Conservation (phyloP, 1,140 invertebrate species). For the Drosophila sechellia region DNA sequence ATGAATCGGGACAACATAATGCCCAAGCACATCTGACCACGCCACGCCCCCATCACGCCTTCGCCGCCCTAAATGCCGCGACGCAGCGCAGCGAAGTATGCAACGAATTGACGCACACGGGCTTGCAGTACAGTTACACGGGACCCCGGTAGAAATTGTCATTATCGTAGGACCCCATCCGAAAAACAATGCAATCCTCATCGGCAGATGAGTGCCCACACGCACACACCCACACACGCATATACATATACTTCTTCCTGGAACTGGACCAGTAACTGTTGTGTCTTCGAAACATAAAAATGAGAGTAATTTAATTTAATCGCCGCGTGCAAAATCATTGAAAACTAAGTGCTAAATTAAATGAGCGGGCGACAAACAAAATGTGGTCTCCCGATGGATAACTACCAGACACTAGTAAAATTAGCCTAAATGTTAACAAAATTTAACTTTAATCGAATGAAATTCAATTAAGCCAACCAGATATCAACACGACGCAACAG, state of each 20-base stretch:
- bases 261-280: conserved; percentile 85
- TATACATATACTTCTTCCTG: conserved; percentile 78
- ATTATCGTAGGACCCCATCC: conserved; percentile 10
- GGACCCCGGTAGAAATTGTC: conserved; percentile 62
- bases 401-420: conserved; percentile 66
- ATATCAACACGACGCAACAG: conserved; percentile 27
- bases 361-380: conserved; percentile 3
- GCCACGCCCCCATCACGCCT: conserved; percentile 66
- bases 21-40: conserved; percentile 36
- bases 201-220: conserved; percentile 15
- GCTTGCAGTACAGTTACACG: conserved; percentile 63
- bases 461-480: conserved; percentile 62
- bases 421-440: conserved; percentile 60
- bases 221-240: conserved; percentile 26
- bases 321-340: conserved; percentile 59
- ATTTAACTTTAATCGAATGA: conserved; percentile 56
- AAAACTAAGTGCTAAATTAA: conserved; percentile 81
- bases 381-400: conserved; percentile 12
- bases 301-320: conserved; percentile 42
- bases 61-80: conserved; percentile 56
- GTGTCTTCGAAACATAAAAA: conserved; percentile 77
- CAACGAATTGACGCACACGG: conserved; percentile 54
- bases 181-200: conserved; percentile 10
- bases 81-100: conserved; percentile 59
- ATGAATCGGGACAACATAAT: conserved; percentile 42